Evolutionary conservation across 1,140 invertebrate genomes (phyloP), one percentile per base, ranked within the genome.

Genomic region (Formica exsecta): DNA sequence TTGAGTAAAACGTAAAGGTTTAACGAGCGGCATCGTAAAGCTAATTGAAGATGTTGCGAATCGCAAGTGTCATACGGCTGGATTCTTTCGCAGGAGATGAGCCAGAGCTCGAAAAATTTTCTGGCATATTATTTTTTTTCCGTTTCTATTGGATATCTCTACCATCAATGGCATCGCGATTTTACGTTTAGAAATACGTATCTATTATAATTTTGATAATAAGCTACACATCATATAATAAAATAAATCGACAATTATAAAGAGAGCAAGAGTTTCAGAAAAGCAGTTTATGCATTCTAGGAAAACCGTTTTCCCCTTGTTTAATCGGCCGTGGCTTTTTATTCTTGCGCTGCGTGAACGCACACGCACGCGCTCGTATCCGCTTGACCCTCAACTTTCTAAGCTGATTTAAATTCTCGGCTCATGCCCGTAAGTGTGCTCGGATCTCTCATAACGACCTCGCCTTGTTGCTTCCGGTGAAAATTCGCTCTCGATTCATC

Each of bases 381-480:
- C 85, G 92, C 87, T 73, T 92, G 91, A 92, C 90, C 92, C 89
- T 92, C 91, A 92, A 92, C 92, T 92, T 92, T 92, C 92, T 92
- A 92, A 90, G 91, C 91, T 92, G 90, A 90, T 92, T 92, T 92
- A 84, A 92, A 92, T 92, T 92, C 90, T 68, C 87, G 86, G 86
- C 73, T 77, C n/a, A 86, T 86, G 87, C 76, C 66, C 86, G 70
- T 77, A 88, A 84, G 80, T 91, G 84, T 76, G 54, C 73, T 80
- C 76, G 38, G 71, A 70, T 68, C 86, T 89, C 86, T 90, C 61
- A 32, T 65, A n/a, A 65, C 61, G 73, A 85, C 71, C 48, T 57
- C 81, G 59, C 73, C 73, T 76, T 19, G 38, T 77, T 51, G 13
- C 81, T 85, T 85, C 81, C 81, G 81, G 81, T 85, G 81, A 79